phyloP scores from a whole-genome alignment of 2,888 invertebrate species.

The Caprella mutica region DNA sequence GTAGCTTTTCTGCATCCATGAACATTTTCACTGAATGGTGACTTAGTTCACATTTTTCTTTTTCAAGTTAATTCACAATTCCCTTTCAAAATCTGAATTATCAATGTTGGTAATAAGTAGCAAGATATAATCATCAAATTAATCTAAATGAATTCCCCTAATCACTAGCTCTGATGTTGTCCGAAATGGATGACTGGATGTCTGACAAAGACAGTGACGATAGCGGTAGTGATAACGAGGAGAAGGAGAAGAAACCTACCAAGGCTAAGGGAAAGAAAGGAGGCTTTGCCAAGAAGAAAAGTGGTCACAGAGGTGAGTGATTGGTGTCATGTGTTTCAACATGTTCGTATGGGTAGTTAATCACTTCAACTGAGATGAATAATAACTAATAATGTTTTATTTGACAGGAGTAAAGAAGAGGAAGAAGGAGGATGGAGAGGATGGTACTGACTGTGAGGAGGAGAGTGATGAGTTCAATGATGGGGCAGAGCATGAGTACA shows the following conservation, averaged over 20 bases:
- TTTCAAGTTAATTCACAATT: no score
- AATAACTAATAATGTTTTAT: not conserved
- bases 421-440: constrained; percentile 63
- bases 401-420: constrained; percentile 37
- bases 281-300: constrained; percentile 16
- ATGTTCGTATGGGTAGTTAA: no score
- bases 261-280: constrained; percentile 46
- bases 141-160: not conserved
- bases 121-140: no score
- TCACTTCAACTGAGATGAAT: not conserved
- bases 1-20: no score
- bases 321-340: not conserved
- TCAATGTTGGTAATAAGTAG: no score
- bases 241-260: constrained; percentile 49
- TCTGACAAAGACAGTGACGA: constrained; percentile 65
- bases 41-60: no score
- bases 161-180: constrained; percentile 62
- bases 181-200: constrained; percentile 91
- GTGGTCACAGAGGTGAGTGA: constrained; percentile 17
- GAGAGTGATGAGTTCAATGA: constrained; percentile 96
- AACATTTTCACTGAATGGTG: no score
- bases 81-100: no score
- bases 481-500: constrained; percentile 86
- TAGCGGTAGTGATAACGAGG: constrained; percentile 50
- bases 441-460: constrained; percentile 80